Conservation (phyloP, 2,888 invertebrate genomes). For the Muschampia plurimacula region DNA sequence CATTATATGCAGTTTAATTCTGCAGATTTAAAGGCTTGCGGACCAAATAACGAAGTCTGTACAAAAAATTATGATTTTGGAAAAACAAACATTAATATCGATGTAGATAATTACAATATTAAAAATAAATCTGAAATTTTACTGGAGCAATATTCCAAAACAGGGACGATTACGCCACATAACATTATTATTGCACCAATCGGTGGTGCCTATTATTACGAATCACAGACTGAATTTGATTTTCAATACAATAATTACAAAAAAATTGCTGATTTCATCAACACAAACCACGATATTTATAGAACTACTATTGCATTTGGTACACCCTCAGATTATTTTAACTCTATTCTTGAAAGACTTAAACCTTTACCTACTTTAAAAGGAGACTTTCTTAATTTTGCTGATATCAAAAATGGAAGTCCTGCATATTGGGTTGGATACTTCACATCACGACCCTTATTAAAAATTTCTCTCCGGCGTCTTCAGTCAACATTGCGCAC, state of each 20-base stretch:
- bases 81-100: conserved; percentile 89
- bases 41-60: conserved; percentile 66
- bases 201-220: conserved; percentile 97
- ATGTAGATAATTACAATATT: conserved; percentile 93
- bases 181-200: conserved; percentile 96
- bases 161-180: conserved; percentile 94
- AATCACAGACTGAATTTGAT: conserved; percentile 95
- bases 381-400: conserved; percentile 98
- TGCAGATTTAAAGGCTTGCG: conserved; percentile 69
- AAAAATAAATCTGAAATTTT: conserved; percentile 93
- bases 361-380: conserved; percentile 89
- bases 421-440: conserved; percentile 93
- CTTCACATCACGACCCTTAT: conserved; percentile 94
- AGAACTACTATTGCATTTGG: conserved; percentile 93
- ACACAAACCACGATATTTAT: conserved; percentile 89
- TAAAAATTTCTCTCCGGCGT: conserved; percentile 93
- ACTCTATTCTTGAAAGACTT: conserved; percentile 87
- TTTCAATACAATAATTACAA: conserved; percentile 97
- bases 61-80: conserved; percentile 87
- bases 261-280: conserved; percentile 94
- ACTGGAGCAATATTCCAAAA: conserved; percentile 94
- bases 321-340: conserved; percentile 95
- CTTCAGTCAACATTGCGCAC: conserved; percentile 92
- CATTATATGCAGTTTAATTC: conserved; percentile 75
- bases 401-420: conserved; percentile 93